Evolutionary conservation across 2,113 vertebrate genomes (phyloP).

Genomic region (Donacobius atricapilla): DNA sequence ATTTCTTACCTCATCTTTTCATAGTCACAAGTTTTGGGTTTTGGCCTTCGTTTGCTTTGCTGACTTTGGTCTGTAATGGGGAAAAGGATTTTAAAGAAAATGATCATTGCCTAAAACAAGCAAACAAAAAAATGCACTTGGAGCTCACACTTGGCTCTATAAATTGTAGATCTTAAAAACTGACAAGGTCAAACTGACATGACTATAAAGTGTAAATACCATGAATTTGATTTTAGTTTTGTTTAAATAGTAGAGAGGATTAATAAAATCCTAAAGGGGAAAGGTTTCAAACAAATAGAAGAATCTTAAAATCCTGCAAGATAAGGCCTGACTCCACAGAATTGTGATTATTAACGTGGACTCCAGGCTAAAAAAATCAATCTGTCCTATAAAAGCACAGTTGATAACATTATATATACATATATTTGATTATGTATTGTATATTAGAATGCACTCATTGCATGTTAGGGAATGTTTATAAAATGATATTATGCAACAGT

Average conservation of each 20-base stretch:
- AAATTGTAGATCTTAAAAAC: neutral
- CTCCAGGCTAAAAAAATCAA: neutral
- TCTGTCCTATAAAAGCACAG: neutral
- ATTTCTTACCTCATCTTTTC: constrained; percentile 64
- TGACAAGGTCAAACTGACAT: neutral
- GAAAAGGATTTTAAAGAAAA: neutral
- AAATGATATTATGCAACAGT: neutral
- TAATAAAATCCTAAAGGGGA: neutral
- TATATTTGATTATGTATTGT: neutral
- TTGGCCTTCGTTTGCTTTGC: constrained; percentile 64
- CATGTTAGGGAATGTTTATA: neutral
- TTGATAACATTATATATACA: neutral
- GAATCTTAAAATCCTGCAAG: neutral
- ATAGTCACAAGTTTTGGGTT: constrained; percentile 42
- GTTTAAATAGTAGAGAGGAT: too few species aligned
- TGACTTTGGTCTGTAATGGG: constrained; percentile 48
- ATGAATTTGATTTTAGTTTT: neutral
- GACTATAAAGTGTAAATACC: neutral
- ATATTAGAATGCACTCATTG: neutral
- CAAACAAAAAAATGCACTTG: accelerated
- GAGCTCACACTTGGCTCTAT: neutral
- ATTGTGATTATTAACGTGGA: neutral
- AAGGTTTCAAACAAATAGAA: neutral
- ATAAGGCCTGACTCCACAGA: neutral
- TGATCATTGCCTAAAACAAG: neutral